These are phyloP conservation scores for Cyprinella venusta DNA, from an alignment of 2,797 vertebrate species.

Conservation along the genomic window DNA sequence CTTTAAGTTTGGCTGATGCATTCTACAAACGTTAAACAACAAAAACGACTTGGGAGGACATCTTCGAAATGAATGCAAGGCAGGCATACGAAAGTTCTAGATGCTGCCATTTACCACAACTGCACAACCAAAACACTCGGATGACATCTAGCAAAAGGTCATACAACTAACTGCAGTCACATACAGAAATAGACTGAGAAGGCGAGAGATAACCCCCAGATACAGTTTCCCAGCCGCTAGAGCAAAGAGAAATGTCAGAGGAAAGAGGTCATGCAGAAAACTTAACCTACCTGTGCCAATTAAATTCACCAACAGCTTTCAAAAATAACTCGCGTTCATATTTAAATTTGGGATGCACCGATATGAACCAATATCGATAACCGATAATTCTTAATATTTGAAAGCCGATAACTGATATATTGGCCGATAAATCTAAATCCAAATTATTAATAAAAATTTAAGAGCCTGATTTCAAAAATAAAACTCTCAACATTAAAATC, in stretches of 20 bases:
- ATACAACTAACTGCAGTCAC: constrained; percentile 38
- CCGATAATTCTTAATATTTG: too few species aligned
- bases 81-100: constrained; percentile 30
- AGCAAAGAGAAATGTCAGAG: constrained; percentile 48
- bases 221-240: constrained; percentile 45
- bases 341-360: too few species aligned
- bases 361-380: too few species aligned
- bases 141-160: constrained; percentile 58
- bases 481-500: too few species aligned
- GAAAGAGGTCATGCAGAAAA: constrained; percentile 44
- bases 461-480: too few species aligned
- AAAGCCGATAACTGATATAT: too few species aligned
- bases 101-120: constrained; percentile 43
- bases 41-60: not conserved
- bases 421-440: too few species aligned
- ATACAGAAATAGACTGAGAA: constrained; percentile 51
- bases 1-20: not conserved
- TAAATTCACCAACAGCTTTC: constrained; percentile 28
- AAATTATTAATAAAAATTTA: too few species aligned
- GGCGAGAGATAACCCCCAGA: constrained; percentile 44
- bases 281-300: constrained; percentile 38
- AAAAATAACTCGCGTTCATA: not conserved
- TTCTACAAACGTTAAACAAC: not conserved
- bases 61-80: not conserved
- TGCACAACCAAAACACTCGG: constrained; percentile 38